Conservation (phyloP, 2,113 vertebrate species). For the Lonchura striata region DNA sequence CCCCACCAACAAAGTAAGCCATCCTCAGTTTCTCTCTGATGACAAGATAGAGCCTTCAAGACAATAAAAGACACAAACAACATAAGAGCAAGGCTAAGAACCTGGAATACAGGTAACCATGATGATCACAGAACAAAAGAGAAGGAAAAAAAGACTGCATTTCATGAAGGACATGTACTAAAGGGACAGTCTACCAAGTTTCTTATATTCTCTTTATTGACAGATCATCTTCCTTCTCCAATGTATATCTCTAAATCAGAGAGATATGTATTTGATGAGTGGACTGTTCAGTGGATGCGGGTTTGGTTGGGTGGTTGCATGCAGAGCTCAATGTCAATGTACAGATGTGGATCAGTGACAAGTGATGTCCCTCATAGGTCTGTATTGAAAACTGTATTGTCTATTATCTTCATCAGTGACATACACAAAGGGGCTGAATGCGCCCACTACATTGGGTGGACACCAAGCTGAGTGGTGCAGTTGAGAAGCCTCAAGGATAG, state of each 20-base stretch:
- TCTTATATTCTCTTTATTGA: not conserved
- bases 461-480: not conserved
- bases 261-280: not conserved
- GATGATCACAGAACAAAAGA: not conserved
- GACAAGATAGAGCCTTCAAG: fast-evolving
- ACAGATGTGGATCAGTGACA: not conserved
- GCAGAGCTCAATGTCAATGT: not conserved
- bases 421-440: not conserved
- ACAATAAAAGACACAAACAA: not conserved
- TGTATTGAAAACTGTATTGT: not conserved
- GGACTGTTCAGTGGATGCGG: fast-evolving
- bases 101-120: not conserved
- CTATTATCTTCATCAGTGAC: not conserved
- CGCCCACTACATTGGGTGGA: not conserved
- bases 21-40: not conserved
- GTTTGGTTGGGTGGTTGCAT: too few relatives aligned
- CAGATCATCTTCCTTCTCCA: not conserved
- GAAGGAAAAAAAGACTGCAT: not conserved
- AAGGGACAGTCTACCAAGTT: not conserved
- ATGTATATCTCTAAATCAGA: not conserved
- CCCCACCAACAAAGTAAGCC: fast-evolving
- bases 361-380: not conserved
- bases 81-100: not conserved
- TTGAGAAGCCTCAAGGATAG: not conserved
- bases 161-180: not conserved